These are phyloP conservation scores for Reinhardtius hippoglossoides DNA, from an alignment of 2,113 vertebrate species.

Conservation along the genomic window DNA sequence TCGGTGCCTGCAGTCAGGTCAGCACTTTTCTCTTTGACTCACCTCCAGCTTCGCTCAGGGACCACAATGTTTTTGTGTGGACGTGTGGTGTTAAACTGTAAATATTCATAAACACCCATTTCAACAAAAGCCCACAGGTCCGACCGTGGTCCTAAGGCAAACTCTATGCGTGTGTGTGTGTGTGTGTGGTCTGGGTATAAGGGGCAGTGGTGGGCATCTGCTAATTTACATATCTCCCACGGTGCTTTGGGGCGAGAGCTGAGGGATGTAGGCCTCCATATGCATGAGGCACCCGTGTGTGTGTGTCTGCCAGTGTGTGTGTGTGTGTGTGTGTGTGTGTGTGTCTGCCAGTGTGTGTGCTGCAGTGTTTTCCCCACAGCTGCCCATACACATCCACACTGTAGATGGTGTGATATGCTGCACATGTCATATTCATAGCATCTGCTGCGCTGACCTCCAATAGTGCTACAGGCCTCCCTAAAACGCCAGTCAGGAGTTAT, in stretches of 20 bases:
- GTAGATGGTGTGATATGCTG: conserved; percentile 70
- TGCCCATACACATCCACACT: conserved; percentile 37
- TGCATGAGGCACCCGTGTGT: conserved; percentile 75
- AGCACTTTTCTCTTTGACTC: conserved; percentile 58
- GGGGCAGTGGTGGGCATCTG: conserved; percentile 69
- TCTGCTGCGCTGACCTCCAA: conserved; percentile 67
- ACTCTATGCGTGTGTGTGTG: conserved; percentile 29
- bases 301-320: conserved; percentile 16
- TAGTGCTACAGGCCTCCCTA: conserved; percentile 50
- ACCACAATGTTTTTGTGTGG: conserved; percentile 43
- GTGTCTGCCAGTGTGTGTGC: too few relatives aligned
- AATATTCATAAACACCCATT: conserved; percentile 79
- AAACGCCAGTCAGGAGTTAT: conserved; percentile 34
- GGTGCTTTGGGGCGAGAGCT: conserved; percentile 70
- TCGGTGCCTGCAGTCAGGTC: conserved; percentile 53
- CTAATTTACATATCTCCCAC: conserved; percentile 79
- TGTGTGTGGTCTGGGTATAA: conserved; percentile 26
- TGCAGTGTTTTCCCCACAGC: conserved; percentile 63
- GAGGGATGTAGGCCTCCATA: conserved; percentile 74
- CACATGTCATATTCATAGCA: conserved; percentile 73
- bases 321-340: background rate
- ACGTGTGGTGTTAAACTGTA: conserved; percentile 69
- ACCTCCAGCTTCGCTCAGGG: conserved; percentile 57
- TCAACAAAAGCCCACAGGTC: conserved; percentile 68
- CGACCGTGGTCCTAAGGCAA: conserved; percentile 51